These are phyloP conservation scores for Trisateles emortualis DNA, from an alignment of 2,888 invertebrate genomes.

Conservation along the genomic window DNA sequence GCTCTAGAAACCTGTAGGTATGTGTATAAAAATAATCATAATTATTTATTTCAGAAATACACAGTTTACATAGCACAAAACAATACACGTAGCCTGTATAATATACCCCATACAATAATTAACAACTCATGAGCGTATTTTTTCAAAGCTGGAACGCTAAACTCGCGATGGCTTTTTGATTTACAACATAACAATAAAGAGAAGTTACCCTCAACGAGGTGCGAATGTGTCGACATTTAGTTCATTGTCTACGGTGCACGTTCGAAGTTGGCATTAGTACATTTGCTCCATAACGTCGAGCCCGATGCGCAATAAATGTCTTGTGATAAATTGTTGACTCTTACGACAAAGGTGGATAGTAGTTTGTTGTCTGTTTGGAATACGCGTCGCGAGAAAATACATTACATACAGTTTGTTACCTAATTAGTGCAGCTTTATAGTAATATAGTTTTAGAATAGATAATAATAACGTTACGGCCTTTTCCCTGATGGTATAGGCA, in stretches of 20 bases:
- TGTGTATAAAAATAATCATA: too few species aligned
- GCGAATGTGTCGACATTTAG: conserved; percentile 31
- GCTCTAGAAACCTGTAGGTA: too few species aligned
- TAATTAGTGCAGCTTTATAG: too few species aligned
- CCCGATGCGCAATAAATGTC: conserved; percentile 28
- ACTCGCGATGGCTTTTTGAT: background rate
- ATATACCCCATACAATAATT: too few species aligned
- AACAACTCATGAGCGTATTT: background rate
- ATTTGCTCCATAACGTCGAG: conserved; percentile 28
- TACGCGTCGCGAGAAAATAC: background rate
- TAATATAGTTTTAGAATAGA: too few species aligned
- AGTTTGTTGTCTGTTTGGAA: conserved; percentile 12
- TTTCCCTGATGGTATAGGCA: too few species aligned
- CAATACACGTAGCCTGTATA: too few species aligned
- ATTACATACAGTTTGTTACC: background rate
- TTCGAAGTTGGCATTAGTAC: conserved; percentile 29
- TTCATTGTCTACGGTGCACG: conserved; percentile 28
- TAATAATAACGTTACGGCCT: too few species aligned
- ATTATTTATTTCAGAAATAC: too few species aligned
- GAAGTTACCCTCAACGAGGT: conserved; percentile 26
- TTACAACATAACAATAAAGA: conserved; percentile 20
- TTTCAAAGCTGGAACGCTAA: background rate
- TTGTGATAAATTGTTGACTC: conserved; percentile 23
- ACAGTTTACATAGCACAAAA: too few species aligned
- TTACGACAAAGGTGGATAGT: conserved; percentile 15